A percentile compares a stretch with the other conserved stretches of the same genome.
Conservation (phyloP, 1,140 invertebrate genomes). For the Drosophila orena region DNA sequence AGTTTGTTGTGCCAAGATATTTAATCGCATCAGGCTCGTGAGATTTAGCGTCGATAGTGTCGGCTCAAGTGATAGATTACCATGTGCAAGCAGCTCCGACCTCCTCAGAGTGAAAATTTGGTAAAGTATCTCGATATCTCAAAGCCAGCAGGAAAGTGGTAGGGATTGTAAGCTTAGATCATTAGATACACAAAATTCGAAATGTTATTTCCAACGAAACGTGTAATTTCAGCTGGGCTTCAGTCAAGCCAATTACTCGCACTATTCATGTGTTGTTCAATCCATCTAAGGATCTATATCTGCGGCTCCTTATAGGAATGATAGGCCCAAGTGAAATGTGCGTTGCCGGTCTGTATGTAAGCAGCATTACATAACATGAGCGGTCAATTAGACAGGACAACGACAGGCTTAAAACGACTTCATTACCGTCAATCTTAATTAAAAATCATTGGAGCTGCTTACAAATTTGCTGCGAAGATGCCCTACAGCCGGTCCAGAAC, state of each 20-base stretch:
- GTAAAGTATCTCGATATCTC: no score
- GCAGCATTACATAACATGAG: conserved; percentile 48
- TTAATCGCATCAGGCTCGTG: conserved; percentile 72
- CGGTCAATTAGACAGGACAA: conserved; percentile 56
- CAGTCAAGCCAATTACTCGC: conserved; percentile 39
- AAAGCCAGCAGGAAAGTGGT: no score
- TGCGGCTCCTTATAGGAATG: conserved; percentile 40
- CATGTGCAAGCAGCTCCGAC: conserved; percentile 30
- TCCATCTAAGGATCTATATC: conserved; percentile 6
- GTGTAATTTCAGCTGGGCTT: conserved; percentile 1
- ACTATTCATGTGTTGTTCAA: conserved; percentile 39
- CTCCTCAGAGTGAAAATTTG: not conserved
- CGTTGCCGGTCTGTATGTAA: conserved; percentile 7
- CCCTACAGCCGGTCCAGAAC: conserved; percentile 10
- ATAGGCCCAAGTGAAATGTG: not conserved
- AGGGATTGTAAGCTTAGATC: no score
- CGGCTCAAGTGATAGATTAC: conserved; percentile 73
- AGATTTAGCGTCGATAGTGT: conserved; percentile 75
- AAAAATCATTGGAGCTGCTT: conserved; percentile 70
- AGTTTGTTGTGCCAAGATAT: conserved; percentile 31
- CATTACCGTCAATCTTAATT: conserved; percentile 82
- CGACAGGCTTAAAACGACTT: conserved; percentile 59
- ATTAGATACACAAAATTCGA: no score
- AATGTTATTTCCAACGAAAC: no score
- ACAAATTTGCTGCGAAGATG: conserved; percentile 61